These are phyloP conservation scores for Chelonia mydas DNA, from an alignment of 2,797 vertebrate species.

Conservation along the genomic window DNA sequence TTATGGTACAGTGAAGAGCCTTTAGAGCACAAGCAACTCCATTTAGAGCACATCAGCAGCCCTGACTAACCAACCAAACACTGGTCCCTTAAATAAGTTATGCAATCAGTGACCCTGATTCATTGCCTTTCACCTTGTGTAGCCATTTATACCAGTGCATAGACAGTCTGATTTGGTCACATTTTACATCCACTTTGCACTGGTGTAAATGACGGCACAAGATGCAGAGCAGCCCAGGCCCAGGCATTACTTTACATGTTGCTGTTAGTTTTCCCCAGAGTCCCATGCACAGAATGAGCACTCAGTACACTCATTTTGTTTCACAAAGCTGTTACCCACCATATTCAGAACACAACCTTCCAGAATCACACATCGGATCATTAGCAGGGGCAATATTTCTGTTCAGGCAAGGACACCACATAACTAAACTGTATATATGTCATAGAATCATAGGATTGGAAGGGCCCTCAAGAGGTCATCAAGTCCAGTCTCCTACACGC, in stretches of 20 bases:
- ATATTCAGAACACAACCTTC: neutral
- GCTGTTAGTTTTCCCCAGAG: neutral
- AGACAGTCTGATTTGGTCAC: neutral
- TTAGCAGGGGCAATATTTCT: neutral
- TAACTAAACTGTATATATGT: neutral
- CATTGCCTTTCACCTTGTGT: neutral
- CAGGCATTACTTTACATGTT: fast-evolving
- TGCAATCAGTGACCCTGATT: neutral
- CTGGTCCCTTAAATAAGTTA: neutral
- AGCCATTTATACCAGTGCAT: neutral
- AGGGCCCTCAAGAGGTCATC: too few species aligned
- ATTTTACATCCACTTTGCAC: neutral
- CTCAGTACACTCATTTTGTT: fast-evolving
- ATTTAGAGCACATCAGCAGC: neutral
- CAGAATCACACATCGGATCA: neutral
- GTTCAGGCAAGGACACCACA: neutral
- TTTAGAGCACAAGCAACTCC: neutral
- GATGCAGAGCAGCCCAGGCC: neutral
- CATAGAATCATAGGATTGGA: too few species aligned
- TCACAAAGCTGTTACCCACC: neutral
- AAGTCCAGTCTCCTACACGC: too few species aligned
- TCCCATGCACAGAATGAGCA: fast-evolving
- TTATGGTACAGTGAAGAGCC: neutral
- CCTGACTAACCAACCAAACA: fast-evolving
- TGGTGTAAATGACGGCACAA: fast-evolving